Percentiles rank a stretch among this genome's conserved stretches.
Evolutionary conservation across 2,888 invertebrate genomes (phyloP).

Genomic region (Vesta saturnalis): DNA sequence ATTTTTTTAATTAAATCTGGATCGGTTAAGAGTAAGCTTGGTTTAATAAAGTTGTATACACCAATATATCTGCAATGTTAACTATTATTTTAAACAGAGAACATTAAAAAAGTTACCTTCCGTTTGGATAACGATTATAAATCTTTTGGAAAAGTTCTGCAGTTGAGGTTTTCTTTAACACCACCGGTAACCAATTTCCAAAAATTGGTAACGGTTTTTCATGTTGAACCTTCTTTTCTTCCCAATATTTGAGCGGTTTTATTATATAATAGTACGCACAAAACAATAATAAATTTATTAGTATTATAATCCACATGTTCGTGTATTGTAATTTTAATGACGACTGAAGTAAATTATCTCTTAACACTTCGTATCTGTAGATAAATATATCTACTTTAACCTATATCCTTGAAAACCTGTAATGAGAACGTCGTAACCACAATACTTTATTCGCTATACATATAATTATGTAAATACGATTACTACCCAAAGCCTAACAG

Average conservation of each 20-base stretch:
- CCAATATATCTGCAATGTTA: conserved; percentile 7
- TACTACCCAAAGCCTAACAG: too few relatives aligned
- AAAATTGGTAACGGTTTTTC: neutral
- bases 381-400: too few relatives aligned
- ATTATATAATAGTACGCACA: neutral
- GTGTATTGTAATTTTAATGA: too few relatives aligned
- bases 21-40: conserved; percentile 13
- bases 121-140: neutral
- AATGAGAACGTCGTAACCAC: too few relatives aligned
- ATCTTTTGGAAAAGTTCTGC: neutral
- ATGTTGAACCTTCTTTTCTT: neutral
- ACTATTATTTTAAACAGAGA: neutral
- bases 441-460: too few relatives aligned
- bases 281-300: neutral
- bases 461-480: too few relatives aligned
- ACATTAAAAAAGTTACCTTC: neutral
- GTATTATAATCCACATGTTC: neutral
- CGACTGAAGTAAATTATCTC: too few relatives aligned
- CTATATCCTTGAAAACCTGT: too few relatives aligned
- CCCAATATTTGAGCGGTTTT: neutral
- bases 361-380: too few relatives aligned
- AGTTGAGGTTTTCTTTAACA: neutral
- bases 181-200: neutral
- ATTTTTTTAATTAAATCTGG: conserved; percentile 24
- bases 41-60: neutral